A percentile compares a stretch with the other conserved stretches of the same genome.
Conservation (phyloP, 2,888 invertebrate species). For the Dilophus febrilis region DNA sequence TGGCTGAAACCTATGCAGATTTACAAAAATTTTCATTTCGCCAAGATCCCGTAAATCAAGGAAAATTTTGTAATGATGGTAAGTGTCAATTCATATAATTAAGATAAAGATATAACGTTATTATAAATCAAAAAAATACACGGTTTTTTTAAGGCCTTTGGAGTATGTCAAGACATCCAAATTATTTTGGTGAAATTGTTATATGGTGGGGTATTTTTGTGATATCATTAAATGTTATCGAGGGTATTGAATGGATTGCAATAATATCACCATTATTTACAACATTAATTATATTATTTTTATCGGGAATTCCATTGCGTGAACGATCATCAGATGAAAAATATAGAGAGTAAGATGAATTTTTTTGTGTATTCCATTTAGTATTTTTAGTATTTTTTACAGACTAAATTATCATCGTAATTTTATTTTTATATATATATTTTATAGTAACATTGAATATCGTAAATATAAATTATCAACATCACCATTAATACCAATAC, state of each 20-base stretch:
- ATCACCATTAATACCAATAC: conserved; percentile 77
- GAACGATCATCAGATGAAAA: conserved; percentile 79
- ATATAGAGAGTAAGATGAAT: conserved; percentile 71
- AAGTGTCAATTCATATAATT: conserved; percentile 14
- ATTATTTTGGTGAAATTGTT: conserved; percentile 86
- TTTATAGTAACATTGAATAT: conserved; percentile 61
- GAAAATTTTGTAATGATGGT: conserved; percentile 87
- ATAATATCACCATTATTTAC: conserved; percentile 78
- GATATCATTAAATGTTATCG: conserved; percentile 70
- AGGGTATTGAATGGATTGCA: conserved; percentile 71
- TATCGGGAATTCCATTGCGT: conserved; percentile 77
- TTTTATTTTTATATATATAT: conserved; percentile 2
- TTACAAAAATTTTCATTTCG: conserved; percentile 83
- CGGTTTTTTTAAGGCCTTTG: conserved; percentile 42
- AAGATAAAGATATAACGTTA: background rate
- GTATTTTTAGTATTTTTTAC: too few relatives aligned
- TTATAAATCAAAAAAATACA: background rate
- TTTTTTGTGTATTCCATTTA: too few relatives aligned
- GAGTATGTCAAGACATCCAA: conserved; percentile 80
- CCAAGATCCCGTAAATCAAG: conserved; percentile 74
- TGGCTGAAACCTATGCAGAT: conserved; percentile 82
- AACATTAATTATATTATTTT: conserved; percentile 68
- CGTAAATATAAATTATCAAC: conserved; percentile 75
- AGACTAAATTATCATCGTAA: too few relatives aligned
- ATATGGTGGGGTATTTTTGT: conserved; percentile 91